These are phyloP conservation scores for Anthrax anthrax DNA, from an alignment of 2,888 invertebrate species.

Conservation along the genomic window DNA sequence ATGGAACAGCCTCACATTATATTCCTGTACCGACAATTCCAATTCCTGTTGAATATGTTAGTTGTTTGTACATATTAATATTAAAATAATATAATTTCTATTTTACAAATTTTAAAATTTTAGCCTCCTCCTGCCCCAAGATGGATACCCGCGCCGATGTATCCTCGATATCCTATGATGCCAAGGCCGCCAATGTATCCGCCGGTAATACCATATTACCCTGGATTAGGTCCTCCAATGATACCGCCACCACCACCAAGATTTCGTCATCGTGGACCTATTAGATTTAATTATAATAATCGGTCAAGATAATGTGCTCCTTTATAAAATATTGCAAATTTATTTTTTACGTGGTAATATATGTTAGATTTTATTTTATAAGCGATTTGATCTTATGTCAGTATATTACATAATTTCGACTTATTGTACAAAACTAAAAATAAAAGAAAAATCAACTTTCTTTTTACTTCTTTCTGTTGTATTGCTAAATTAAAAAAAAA, in stretches of 20 bases:
- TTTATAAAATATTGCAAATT: too few species aligned
- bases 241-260: not conserved
- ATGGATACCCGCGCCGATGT: constrained; percentile 2
- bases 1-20: not conserved
- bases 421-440: too few species aligned
- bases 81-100: not conserved
- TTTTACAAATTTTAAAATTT: not conserved
- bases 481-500: too few species aligned
- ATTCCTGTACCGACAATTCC: not conserved
- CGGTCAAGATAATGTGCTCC: too few species aligned
- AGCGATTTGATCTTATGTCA: too few species aligned
- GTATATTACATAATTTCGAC: too few species aligned
- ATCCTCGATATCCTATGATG: constrained; percentile 1
- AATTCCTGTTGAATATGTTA: constrained; percentile 4
- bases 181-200: not conserved
- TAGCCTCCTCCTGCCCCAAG: not conserved
- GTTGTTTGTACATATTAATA: not conserved
- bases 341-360: too few species aligned
- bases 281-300: not conserved
- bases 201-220: not conserved
- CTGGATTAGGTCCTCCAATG: not conserved
- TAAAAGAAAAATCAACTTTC: too few species aligned
- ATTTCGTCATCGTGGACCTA: not conserved
- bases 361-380: too few species aligned
- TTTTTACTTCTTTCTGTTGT: too few species aligned